These are phyloP conservation scores for Sebastes glaucus DNA, from an alignment of 2,797 vertebrate species.

Conservation along the genomic window DNA sequence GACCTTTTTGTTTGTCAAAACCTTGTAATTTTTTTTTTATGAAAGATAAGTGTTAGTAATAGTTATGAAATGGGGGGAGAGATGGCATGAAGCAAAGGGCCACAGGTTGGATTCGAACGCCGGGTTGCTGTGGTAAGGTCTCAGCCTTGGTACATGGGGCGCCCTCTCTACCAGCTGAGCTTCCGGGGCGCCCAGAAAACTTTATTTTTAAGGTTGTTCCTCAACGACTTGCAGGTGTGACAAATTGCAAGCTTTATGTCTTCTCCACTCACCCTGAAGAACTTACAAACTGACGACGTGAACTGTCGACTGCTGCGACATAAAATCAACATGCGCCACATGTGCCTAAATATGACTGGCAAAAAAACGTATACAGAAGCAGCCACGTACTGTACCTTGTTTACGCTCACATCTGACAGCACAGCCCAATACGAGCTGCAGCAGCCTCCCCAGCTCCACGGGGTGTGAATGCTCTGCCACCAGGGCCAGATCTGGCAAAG, in stretches of 20 bases:
- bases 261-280: too few species aligned
- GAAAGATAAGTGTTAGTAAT: too few species aligned
- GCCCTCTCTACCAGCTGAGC: too few species aligned
- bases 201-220: background rate
- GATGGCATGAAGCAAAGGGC: too few species aligned
- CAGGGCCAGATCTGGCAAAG: slow-evolving; percentile 87
- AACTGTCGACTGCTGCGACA: too few species aligned
- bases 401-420: slow-evolving; percentile 96
- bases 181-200: too few species aligned
- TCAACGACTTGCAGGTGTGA: background rate
- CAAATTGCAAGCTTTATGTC: background rate
- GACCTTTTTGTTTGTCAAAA: background rate
- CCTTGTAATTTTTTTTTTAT: too few species aligned
- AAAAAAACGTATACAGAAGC: background rate
- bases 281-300: background rate
- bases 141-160: too few species aligned
- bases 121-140: too few species aligned
- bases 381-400: slow-evolving; percentile 84
- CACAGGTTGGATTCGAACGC: too few species aligned
- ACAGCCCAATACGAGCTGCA: slow-evolving; percentile 96
- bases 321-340: background rate
- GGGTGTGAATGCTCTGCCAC: slow-evolving; percentile 89
- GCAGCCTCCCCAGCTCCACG: slow-evolving; percentile 89
- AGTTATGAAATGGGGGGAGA: too few species aligned
- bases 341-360: too few species aligned